Conservation (phyloP, 2,113 vertebrate species). For the Xiphophorus hellerii region DNA sequence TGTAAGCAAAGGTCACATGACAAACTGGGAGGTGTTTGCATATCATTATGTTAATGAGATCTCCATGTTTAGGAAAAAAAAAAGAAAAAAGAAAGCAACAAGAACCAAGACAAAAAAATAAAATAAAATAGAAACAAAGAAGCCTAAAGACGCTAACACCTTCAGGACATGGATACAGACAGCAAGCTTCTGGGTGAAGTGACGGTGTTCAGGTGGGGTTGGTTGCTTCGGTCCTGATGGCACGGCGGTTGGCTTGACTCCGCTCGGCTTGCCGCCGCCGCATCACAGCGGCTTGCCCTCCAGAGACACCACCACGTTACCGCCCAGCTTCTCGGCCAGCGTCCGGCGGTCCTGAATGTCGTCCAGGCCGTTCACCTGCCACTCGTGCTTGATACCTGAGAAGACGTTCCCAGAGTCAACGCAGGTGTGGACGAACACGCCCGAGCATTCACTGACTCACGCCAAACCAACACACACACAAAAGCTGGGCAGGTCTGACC, state of each 20-base stretch:
- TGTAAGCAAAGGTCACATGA: slow-evolving; percentile 84
- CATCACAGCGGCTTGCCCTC: slow-evolving; percentile 94
- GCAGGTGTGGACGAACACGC: slow-evolving; percentile 11
- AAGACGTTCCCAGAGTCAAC: slow-evolving; percentile 4
- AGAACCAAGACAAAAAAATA: slow-evolving; percentile 52
- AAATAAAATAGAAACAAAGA: slow-evolving; percentile 47
- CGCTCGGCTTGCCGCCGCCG: slow-evolving; percentile 59
- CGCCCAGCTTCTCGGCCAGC: slow-evolving; percentile 89
- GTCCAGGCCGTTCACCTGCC: slow-evolving; percentile 88
- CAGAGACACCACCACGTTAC: slow-evolving; percentile 82
- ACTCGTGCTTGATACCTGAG: slow-evolving; percentile 91
- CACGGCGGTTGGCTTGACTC: slow-evolving; percentile 78
- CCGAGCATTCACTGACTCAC: no score
- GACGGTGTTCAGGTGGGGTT: slow-evolving; percentile 54
- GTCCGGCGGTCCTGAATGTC: slow-evolving; percentile 87
- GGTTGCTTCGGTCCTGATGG: slow-evolving; percentile 86
- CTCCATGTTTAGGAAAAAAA: slow-evolving; percentile 73
- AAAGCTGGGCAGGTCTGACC: not conserved
- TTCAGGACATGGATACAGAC: slow-evolving; percentile 78
- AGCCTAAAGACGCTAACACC: slow-evolving; percentile 83
- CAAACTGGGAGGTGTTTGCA: slow-evolving; percentile 81
- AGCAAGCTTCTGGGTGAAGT: slow-evolving; percentile 86
- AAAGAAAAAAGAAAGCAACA: slow-evolving; percentile 45
- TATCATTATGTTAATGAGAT: slow-evolving; percentile 84
- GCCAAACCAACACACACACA: not conserved